phyloP scores from a whole-genome alignment of 2,888 invertebrate species.

The Lithophane ornitopus region DNA sequence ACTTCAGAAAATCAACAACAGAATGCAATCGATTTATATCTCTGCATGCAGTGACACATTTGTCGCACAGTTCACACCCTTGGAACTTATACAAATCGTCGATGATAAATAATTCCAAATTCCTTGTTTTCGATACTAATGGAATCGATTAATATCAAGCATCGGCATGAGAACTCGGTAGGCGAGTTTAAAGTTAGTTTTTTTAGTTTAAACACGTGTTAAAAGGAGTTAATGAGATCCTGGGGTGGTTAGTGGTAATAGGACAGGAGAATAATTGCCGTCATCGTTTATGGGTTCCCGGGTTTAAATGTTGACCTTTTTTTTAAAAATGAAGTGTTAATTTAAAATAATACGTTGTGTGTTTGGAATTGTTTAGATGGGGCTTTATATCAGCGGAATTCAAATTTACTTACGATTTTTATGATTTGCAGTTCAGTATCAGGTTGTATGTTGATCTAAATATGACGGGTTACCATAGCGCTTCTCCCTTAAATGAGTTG shows the following conservation, averaged over 20 bases:
- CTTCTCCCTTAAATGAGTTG: neutral
- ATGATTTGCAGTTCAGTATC: too few species aligned
- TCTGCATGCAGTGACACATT: conserved; percentile 11
- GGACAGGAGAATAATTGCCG: conserved; percentile 80
- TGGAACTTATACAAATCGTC: conserved; percentile 30
- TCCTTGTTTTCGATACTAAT: conserved; percentile 72
- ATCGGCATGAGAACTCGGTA: conserved; percentile 73
- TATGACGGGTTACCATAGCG: too few species aligned
- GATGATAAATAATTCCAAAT: conserved; percentile 64
- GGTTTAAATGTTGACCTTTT: conserved; percentile 43
- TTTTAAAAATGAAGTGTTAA: conserved; percentile 55
- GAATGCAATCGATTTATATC: neutral
- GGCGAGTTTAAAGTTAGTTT: conserved; percentile 63
- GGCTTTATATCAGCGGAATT: neutral
- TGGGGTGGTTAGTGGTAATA: conserved; percentile 81
- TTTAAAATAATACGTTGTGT: conserved; percentile 18
- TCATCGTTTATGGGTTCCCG: conserved; percentile 61
- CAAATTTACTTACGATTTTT: too few species aligned
- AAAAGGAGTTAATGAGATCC: conserved; percentile 79
- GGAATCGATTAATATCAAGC: conserved; percentile 76
- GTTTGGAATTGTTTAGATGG: conserved; percentile 8
- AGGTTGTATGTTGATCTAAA: too few species aligned
- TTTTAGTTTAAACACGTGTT: conserved; percentile 80
- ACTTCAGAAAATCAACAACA: neutral
- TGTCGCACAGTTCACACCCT: conserved; percentile 49